Conservation (phyloP, 1,140 invertebrate genomes). For the Geopemphigus sp. region DNA sequence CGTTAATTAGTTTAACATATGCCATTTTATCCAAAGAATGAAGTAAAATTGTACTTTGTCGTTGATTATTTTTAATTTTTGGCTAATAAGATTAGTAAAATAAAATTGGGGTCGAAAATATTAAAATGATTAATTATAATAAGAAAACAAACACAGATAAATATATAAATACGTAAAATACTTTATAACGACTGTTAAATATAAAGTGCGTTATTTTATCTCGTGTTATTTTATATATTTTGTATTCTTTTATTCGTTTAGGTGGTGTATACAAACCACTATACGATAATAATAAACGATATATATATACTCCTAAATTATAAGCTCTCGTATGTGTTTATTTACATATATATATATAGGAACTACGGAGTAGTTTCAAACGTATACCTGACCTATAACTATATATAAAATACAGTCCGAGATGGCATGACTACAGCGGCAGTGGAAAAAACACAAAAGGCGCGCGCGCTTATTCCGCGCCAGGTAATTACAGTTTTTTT, state of each 20-base stretch:
- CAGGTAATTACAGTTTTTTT: slow-evolving; percentile 11
- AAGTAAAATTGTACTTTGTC: too few species aligned
- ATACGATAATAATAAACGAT: not conserved
- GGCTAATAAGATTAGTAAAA: too few species aligned
- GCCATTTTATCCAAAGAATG: too few species aligned
- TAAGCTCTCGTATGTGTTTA: not conserved
- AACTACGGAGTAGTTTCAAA: too few species aligned
- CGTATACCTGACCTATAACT: not conserved
- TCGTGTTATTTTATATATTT: not conserved
- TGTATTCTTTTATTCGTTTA: not conserved
- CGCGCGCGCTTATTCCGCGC: not conserved
- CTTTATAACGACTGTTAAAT: too few species aligned
- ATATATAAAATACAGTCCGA: not conserved
- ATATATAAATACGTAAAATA: too few species aligned
- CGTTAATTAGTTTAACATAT: too few species aligned
- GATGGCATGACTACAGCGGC: not conserved
- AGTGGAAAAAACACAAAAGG: slow-evolving; percentile 5
- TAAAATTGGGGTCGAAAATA: too few species aligned
- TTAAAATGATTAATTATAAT: too few species aligned
- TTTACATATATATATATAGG: not conserved
- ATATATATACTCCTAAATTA: slow-evolving; percentile 6
- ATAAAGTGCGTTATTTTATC: too few species aligned
- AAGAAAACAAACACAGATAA: too few species aligned
- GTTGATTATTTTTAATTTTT: too few species aligned
- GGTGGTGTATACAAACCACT: not conserved